Percentiles rank a stretch among this genome's conserved stretches.
Conservation (phyloP, 1,140 invertebrate genomes). For the Drosophila sturtevanti region DNA sequence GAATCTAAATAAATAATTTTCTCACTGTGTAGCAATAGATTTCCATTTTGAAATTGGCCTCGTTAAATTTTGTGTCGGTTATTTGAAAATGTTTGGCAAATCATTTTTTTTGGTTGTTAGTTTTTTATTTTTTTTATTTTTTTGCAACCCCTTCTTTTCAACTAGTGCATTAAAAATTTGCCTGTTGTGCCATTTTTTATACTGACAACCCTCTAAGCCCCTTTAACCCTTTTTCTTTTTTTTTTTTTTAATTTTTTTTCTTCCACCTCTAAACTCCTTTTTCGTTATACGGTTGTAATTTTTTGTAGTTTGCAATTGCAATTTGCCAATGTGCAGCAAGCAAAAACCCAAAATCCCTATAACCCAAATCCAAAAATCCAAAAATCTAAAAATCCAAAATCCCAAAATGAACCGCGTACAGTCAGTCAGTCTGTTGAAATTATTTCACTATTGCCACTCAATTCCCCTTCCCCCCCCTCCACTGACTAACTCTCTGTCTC, state of each 20-base stretch:
- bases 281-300: background rate
- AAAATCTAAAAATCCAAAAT: slow-evolving; percentile 36
- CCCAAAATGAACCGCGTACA: slow-evolving; percentile 37
- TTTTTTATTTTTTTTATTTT: slow-evolving; percentile 24
- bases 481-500: too few species aligned
- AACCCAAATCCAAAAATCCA: slow-evolving; percentile 18
- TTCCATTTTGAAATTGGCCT: slow-evolving; percentile 8
- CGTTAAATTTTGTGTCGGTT: background rate
- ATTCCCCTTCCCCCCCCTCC: too few species aligned
- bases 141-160: slow-evolving; percentile 33
- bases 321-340: slow-evolving; percentile 39
- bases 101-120: slow-evolving; percentile 12
- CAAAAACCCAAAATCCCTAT: slow-evolving; percentile 1
- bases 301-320: slow-evolving; percentile 40
- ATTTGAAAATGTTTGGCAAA: slow-evolving; percentile 3
- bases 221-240: slow-evolving; percentile 63
- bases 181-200: slow-evolving; percentile 44
- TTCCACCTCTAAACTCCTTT: background rate
- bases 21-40: background rate
- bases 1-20: background rate
- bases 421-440: slow-evolving; percentile 18
- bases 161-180: slow-evolving; percentile 37
- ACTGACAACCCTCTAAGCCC: slow-evolving; percentile 57
- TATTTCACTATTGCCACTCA: too few species aligned
- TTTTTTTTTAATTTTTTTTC: too few species aligned